These are phyloP conservation scores for Danaus plexippus DNA, from an alignment of 1,140 invertebrate species.

Conservation along the genomic window DNA sequence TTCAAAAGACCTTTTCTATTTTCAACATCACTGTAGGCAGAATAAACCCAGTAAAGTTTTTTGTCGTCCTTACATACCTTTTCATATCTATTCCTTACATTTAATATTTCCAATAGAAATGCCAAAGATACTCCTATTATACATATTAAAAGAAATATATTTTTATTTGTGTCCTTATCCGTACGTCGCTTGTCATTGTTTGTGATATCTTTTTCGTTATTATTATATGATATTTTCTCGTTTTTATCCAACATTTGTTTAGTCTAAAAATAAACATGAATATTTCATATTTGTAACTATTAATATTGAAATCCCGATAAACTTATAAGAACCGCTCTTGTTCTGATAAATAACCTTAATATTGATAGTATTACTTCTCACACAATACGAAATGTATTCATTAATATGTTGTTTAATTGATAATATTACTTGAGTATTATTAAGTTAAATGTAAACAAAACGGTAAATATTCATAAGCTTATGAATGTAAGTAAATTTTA, in stretches of 20 bases:
- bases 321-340: too few species aligned
- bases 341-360: too few species aligned
- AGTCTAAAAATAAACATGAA: conserved; percentile 24
- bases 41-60: conserved; percentile 57
- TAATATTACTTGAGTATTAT: too few species aligned
- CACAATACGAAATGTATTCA: too few species aligned
- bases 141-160: conserved; percentile 47
- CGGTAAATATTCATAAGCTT: too few species aligned
- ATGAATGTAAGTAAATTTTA: too few species aligned
- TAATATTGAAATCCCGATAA: too few species aligned
- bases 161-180: conserved; percentile 29
- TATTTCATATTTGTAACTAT: too few species aligned
- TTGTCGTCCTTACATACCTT: conserved; percentile 30
- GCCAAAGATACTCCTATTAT: conserved; percentile 47
- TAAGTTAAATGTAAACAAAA: too few species aligned
- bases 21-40: conserved; percentile 39
- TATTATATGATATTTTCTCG: conserved; percentile 19
- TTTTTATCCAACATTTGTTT: conserved; percentile 20
- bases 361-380: too few species aligned
- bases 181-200: conserved; percentile 15
- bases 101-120: conserved; percentile 47
- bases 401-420: too few species aligned
- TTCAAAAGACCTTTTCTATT: conserved; percentile 75
- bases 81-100: conserved; percentile 33
- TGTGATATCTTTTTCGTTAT: conserved; percentile 15